A percentile compares a stretch with the other conserved stretches of the same genome.
Conservation (phyloP, 1,140 invertebrate species). For the Dinothrombium tinctorium region DNA sequence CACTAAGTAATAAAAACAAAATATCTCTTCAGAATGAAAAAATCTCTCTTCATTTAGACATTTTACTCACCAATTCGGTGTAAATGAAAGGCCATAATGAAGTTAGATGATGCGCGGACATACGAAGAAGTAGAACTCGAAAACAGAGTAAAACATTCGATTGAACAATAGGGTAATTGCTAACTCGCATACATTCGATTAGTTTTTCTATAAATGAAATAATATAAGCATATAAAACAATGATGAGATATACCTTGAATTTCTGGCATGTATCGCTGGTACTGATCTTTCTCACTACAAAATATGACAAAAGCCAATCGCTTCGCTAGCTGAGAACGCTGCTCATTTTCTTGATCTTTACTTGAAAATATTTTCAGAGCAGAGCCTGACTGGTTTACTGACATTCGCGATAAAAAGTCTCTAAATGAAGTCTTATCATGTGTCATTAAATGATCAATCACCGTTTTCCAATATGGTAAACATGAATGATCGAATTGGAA, state of each 20-base stretch:
- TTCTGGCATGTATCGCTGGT: conserved; percentile 71
- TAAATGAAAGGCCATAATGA: conserved; percentile 84
- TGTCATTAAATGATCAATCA: conserved; percentile 80
- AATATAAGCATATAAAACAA: conserved; percentile 7
- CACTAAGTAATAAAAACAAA: conserved; percentile 30
- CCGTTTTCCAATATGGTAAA: conserved; percentile 52
- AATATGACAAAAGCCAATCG: conserved; percentile 70
- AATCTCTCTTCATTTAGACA: not conserved
- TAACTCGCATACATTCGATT: conserved; percentile 53
- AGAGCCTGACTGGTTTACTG: conserved; percentile 18
- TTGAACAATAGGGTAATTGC: conserved; percentile 54
- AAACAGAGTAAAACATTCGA: conserved; percentile 75
- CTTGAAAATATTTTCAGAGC: conserved; percentile 39
- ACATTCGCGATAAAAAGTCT: conserved; percentile 32
- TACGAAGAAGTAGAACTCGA: conserved; percentile 58
- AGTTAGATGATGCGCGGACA: conserved; percentile 62
- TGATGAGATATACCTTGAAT: conserved; percentile 48
- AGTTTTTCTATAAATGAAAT: conserved; percentile 41
- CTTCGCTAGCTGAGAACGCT: conserved; percentile 59
- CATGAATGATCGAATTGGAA: conserved; percentile 70
- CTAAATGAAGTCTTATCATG: conserved; percentile 80
- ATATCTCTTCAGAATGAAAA: conserved; percentile 7
- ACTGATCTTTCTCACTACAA: conserved; percentile 75
- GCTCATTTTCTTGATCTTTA: conserved; percentile 72
- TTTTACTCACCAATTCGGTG: conserved; percentile 44